Evolutionary conservation across 2,888 invertebrate species (phyloP), one percentile per base, ranked within the genome.

Genomic region (Drosophila crucigera): DNA sequence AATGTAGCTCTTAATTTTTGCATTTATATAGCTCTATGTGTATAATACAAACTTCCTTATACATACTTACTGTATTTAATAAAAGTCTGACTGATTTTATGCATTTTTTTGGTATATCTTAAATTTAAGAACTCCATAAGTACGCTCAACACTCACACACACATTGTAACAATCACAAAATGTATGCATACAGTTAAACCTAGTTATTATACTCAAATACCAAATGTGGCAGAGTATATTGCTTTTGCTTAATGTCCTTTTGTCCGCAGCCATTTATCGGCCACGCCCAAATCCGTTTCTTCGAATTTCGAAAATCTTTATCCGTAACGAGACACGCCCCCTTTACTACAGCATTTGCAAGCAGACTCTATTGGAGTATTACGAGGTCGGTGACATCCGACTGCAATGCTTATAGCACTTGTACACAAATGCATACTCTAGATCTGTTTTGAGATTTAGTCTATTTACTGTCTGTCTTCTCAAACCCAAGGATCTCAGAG

Each of bases 41-140:
- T 67, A 69, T 61, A 22, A 80, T 65, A 62, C 41, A 28, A 49
- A 55, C 28, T 33, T 75, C 70, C 58, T 63, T 78, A 65, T 56
- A 55, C 59, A 60, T 69, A 63, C 60, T 64, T 68, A 66, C 64
- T 67, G 82, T 82, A 82, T 82, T 73, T 22, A 81, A 79, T 69
- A 82, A 83, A 81, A 79, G 84, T 86, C 89, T 82, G 87, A 87
- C 87, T 87, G 90, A 87, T 87, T 87, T 89, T 76, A 89, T 77
- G 86, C 82, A 87, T 83, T 86, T 90, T 73, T 76, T 74, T 80
- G 55, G 69, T 73, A 56, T 43, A 68, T 60, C 63, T 68, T 70
- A 73, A 37, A 68, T 30, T 64, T 76, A 89, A 68, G 73, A 55
- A 62, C 56, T 37, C 16, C 37, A 54, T 58, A 54, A 61, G 50